Percentiles rank a stretch among this genome's conserved stretches.
Conservation (phyloP, 2,797 vertebrate genomes). For the Poecilia wingei region DNA sequence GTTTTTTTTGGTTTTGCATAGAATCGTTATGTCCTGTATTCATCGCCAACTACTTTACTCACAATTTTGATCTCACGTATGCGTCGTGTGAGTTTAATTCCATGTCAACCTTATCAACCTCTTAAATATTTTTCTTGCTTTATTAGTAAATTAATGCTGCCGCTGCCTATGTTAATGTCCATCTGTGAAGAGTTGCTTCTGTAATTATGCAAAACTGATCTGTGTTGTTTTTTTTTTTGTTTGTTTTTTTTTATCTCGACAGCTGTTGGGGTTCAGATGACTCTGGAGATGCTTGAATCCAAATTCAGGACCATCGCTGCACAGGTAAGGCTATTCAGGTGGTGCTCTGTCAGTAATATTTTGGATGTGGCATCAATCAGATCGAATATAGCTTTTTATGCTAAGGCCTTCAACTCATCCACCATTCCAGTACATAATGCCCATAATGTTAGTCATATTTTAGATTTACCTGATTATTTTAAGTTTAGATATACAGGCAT, state of each 20-base stretch:
- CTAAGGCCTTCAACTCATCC: neutral
- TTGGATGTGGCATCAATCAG: neutral
- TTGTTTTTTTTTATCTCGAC: conserved; percentile 25
- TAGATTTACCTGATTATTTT: neutral
- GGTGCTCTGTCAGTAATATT: neutral
- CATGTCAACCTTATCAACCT: neutral
- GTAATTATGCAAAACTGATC: neutral
- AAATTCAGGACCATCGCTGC: conserved; percentile 62
- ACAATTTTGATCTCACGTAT: neutral
- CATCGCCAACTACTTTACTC: neutral
- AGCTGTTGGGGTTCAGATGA: conserved; percentile 76
- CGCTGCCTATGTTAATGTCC: neutral
- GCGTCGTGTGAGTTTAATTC: neutral
- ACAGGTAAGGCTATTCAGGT: conserved; percentile 58
- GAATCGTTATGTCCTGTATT: neutral
- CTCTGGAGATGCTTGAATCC: conserved; percentile 63
- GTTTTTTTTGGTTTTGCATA: neutral
- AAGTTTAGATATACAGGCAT: neutral
- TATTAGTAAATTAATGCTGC: neutral
- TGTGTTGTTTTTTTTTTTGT: neutral
- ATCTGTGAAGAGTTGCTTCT: neutral
- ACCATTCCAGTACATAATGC: neutral
- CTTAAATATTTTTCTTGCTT: neutral
- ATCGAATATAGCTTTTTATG: neutral
- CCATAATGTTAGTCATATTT: neutral